Evolutionary conservation across 2,797 vertebrate species (phyloP).

Genomic region (Sebastes flavidus): DNA sequence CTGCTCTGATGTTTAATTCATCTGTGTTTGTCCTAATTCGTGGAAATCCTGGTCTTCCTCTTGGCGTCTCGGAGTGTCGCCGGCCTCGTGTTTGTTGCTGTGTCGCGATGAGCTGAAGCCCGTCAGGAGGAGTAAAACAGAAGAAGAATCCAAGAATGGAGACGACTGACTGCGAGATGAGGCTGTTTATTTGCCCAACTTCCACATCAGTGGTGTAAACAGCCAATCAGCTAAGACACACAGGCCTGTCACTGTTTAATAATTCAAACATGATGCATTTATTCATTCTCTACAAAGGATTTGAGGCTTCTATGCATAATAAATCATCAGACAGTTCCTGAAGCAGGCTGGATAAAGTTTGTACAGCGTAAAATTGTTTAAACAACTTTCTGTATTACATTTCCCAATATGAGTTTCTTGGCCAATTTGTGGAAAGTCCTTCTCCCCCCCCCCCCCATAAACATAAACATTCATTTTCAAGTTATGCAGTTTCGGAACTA

Average conservation of each 20-base stretch:
- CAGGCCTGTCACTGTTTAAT: conserved; percentile 49
- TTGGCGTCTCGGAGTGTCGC: neutral
- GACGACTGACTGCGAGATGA: neutral
- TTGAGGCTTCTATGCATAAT: conserved; percentile 47
- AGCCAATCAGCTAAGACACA: conserved; percentile 27
- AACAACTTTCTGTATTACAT: neutral
- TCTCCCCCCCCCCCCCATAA: neutral
- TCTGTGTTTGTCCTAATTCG: conserved; percentile 52
- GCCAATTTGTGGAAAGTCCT: neutral
- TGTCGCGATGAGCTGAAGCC: neutral
- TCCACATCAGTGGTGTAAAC: conserved; percentile 35
- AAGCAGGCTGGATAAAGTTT: conserved; percentile 9
- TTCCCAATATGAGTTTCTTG: neutral
- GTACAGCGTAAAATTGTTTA: neutral
- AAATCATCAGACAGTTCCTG: neutral
- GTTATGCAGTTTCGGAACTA: neutral
- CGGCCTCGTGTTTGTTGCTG: neutral
- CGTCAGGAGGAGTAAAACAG: neutral
- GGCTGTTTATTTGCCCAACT: conserved; percentile 13
- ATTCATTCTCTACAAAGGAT: conserved; percentile 43
- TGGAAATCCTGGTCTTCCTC: conserved; percentile 20
- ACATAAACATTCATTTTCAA: neutral
- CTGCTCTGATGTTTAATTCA: conserved; percentile 64
- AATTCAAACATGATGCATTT: conserved; percentile 52
- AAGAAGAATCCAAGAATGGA: neutral